These are phyloP conservation scores for Acrocephalus scirpaceus DNA, from an alignment of 2,797 vertebrate genomes.

Conservation along the genomic window DNA sequence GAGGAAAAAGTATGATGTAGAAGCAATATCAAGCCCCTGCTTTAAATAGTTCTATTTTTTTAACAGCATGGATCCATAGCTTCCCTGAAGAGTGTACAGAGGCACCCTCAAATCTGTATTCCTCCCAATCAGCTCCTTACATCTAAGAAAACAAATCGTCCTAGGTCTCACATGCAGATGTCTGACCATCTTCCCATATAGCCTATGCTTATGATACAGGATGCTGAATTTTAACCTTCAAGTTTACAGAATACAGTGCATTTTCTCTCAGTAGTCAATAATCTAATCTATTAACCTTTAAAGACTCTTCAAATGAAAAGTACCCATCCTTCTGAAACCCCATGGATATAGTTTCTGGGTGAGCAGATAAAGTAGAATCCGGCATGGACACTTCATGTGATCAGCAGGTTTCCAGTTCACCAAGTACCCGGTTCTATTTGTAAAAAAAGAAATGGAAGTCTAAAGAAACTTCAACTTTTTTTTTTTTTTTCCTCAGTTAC, in stretches of 20 bases:
- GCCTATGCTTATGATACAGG: background rate
- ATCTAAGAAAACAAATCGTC: background rate
- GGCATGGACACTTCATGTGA: background rate
- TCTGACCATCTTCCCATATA: background rate
- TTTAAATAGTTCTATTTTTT: background rate
- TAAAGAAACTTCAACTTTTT: background rate
- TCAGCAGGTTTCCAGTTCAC: background rate
- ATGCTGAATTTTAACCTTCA: background rate
- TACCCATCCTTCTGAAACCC: background rate
- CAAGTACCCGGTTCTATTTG: background rate
- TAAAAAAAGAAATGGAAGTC: background rate
- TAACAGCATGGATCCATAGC: background rate
- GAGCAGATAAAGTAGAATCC: background rate
- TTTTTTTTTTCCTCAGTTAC: background rate
- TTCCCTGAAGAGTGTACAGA: background rate
- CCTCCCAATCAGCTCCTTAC: background rate
- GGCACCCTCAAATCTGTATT: background rate
- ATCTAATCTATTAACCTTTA: background rate
- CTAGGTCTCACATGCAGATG: background rate
- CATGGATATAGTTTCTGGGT: background rate
- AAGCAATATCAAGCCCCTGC: background rate
- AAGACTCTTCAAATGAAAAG: background rate
- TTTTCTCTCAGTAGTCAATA: background rate
- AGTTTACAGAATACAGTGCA: background rate
- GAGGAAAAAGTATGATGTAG: background rate